phyloP scores from a whole-genome alignment of 2,113 vertebrate species.

The Macquaria ambigua region DNA sequence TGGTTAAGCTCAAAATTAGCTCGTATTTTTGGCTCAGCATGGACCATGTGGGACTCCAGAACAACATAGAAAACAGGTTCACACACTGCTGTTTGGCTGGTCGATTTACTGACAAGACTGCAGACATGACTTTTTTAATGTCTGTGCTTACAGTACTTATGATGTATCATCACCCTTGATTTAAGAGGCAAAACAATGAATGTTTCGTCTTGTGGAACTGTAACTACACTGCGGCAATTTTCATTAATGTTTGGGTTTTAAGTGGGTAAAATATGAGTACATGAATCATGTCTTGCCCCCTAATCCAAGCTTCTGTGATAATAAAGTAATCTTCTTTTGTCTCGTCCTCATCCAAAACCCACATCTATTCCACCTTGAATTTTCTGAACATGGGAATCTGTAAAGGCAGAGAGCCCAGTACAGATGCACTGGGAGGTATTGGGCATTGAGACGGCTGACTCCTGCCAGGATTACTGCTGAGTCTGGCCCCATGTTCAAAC shows the following conservation, averaged over 20 bases:
- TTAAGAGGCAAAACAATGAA: neutral
- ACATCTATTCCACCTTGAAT: slow-evolving; percentile 37
- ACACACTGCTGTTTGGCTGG: slow-evolving; percentile 70
- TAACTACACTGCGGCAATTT: neutral
- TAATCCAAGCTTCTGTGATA: slow-evolving; percentile 17
- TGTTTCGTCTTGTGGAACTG: neutral
- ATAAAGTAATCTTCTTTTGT: slow-evolving; percentile 25
- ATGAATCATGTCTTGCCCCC: neutral
- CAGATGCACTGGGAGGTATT: slow-evolving; percentile 58
- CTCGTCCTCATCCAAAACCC: slow-evolving; percentile 29
- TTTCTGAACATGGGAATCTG: slow-evolving; percentile 30
- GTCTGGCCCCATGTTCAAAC: slow-evolving; percentile 57
- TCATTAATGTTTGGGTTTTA: neutral
- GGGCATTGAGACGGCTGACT: slow-evolving; percentile 46
- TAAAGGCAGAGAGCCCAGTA: slow-evolving; percentile 58
- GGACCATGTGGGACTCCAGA: slow-evolving; percentile 77
- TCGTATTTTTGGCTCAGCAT: slow-evolving; percentile 24
- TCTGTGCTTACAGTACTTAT: neutral
- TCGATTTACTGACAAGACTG: neutral
- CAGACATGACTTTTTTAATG: neutral
- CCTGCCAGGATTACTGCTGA: slow-evolving; percentile 69
- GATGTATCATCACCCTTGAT: neutral
- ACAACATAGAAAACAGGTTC: slow-evolving; percentile 55
- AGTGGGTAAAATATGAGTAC: neutral
- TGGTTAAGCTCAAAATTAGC: slow-evolving; percentile 28